These are phyloP conservation scores for Netelia melanura DNA, from an alignment of 2,888 invertebrate species.

Conservation along the genomic window DNA sequence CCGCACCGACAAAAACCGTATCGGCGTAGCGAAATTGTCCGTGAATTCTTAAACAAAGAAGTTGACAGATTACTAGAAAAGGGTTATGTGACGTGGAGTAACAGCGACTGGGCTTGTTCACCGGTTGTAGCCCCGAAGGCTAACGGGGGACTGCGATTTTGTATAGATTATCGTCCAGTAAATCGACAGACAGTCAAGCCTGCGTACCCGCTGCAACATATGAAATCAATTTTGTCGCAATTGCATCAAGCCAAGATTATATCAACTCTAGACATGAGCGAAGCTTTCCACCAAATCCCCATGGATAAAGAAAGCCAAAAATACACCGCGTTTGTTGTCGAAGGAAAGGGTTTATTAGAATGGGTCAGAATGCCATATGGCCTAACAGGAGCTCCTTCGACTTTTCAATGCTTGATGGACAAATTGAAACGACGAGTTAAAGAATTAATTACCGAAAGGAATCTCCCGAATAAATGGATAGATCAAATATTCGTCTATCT, in stretches of 20 bases:
- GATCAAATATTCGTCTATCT: slow-evolving; percentile 52
- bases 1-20: slow-evolving; percentile 57
- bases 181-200: slow-evolving; percentile 46
- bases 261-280: slow-evolving; percentile 64
- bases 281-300: slow-evolving; percentile 67
- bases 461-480: slow-evolving; percentile 50
- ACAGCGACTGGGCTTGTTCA: not conserved
- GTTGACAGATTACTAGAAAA: not conserved
- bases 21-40: slow-evolving; percentile 50
- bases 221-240: slow-evolving; percentile 61
- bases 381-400: slow-evolving; percentile 47
- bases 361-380: slow-evolving; percentile 49
- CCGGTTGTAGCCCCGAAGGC: slow-evolving; percentile 51
- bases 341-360: slow-evolving; percentile 59
- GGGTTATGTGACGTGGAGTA: not conserved
- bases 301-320: slow-evolving; percentile 41
- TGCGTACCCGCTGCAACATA: slow-evolving; percentile 59
- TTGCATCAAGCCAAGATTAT: slow-evolving; percentile 57
- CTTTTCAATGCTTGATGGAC: slow-evolving; percentile 58
- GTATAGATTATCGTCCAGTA: not conserved
- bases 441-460: slow-evolving; percentile 33
- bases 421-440: slow-evolving; percentile 21
- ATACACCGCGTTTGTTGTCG: slow-evolving; percentile 60
- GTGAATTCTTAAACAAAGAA: not conserved
- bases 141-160: slow-evolving; percentile 43